Conservation (phyloP, 2,113 vertebrate genomes). For the Typhlomys cinereus region DNA sequence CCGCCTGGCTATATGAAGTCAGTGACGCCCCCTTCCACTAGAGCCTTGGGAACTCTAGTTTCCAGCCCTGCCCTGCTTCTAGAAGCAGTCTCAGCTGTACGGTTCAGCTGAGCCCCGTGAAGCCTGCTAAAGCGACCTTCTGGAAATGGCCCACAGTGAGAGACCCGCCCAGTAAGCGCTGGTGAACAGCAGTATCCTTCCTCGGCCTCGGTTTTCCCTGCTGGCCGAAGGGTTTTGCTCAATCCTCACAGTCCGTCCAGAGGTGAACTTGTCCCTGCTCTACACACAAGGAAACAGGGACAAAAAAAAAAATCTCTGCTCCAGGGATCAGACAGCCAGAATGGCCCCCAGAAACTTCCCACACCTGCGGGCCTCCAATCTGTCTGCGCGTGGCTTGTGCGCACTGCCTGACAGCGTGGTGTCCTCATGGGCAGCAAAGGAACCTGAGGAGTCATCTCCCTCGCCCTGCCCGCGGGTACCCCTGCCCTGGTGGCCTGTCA, state of each 20-base stretch:
- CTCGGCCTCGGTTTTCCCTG: background rate
- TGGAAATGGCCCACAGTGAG: background rate
- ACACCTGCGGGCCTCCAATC: background rate
- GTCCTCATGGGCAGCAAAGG: background rate
- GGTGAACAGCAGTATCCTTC: background rate
- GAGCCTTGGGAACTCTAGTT: background rate
- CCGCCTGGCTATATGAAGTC: background rate
- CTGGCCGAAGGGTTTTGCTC: background rate
- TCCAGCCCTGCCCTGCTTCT: background rate
- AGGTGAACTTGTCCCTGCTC: background rate
- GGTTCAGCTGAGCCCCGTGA: background rate
- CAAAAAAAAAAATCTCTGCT: background rate
- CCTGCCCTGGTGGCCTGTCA: background rate
- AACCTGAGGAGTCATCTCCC: background rate
- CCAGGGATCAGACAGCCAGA: background rate
- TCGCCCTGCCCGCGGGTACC: background rate
- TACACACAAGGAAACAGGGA: background rate
- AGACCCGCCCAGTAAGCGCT: rapidly evolving
- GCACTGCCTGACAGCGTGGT: background rate
- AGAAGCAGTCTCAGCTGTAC: rapidly evolving
- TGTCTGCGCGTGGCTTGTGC: rapidly evolving
- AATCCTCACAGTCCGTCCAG: background rate
- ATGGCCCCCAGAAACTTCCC: background rate
- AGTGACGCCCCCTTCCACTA: background rate
- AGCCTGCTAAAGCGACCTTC: background rate